Conservation (phyloP, 2,113 vertebrate species). For the human region GRCh38 chr1:91897001-91897500, state of each 20-base stretch:
- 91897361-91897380: conserved; percentile 54
- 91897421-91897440: conserved; percentile 46
- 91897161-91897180: background rate
- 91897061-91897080: conserved; percentile 25
- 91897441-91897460: conserved; percentile 27
- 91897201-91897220: background rate
- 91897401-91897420: conserved; percentile 52
- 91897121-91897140: conserved; percentile 23
- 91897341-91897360: conserved; percentile 24
- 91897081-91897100: background rate
- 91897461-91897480: background rate
- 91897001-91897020: conserved; percentile 48
- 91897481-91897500: conserved; percentile 58
- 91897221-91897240: background rate
- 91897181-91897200: background rate
- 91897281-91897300: background rate
- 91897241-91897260: background rate
- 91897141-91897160: background rate
- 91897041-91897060: conserved; percentile 56
- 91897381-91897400: conserved; percentile 58
- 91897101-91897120: conserved; percentile 31
- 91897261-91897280: background rate
- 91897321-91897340: background rate
- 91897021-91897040: conserved; percentile 48
- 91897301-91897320: background rate